Evolutionary conservation across 2,797 vertebrate species (phyloP), one percentile per base, ranked within the genome.

Genomic region (Otolemur crassicaudatus): DNA sequence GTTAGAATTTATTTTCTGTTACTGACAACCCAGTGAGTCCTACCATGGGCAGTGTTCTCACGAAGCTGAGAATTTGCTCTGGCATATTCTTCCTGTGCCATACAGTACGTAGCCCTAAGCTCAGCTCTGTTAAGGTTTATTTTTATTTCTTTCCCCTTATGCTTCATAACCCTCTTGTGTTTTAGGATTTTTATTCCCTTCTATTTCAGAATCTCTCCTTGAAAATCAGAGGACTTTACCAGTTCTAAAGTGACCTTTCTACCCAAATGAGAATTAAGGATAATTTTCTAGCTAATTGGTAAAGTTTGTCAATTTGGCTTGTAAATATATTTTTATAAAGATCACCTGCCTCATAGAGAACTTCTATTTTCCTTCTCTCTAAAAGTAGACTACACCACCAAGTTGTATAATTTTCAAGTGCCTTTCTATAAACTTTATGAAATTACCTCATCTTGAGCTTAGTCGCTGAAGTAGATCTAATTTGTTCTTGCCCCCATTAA

Each of bases 381-480:
- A 11, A 82, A 85, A 76, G 16, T 90, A 43, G 76, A 72, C n/a
- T 27, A 40, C 19, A 91, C 29, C 76, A 95, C 27, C 7, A 61
- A 89, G 72, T 90, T 77, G 73, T 96, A 31, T 96, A 69, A 93
- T 97, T 97, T 96, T 96, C 90, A 88, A 96, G 82, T 97, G 94
- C 96, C 91, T 98, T 98, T 95, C 91, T 93, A n/a, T 72, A 93
- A 96, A 97, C 97, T 96, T 91, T 73, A 65, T 96, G 94, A 95
- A 96, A 96, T 97, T 95, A 96, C 91, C 67, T 94, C 22, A 5
- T 89, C 81, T 96, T 77, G 81, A 94, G 81, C 63, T 97, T 81
- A 80, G 83, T 82, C 61, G 29, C 46, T 90, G 63, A 96, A 87
- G 90, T 92, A 95, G 93, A 85, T 91, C 94, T 92, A 83, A 97